Evolutionary conservation across 2,888 invertebrate genomes (phyloP), one percentile per base, ranked within the genome.

Genomic region (Toxonevra muliebris): DNA sequence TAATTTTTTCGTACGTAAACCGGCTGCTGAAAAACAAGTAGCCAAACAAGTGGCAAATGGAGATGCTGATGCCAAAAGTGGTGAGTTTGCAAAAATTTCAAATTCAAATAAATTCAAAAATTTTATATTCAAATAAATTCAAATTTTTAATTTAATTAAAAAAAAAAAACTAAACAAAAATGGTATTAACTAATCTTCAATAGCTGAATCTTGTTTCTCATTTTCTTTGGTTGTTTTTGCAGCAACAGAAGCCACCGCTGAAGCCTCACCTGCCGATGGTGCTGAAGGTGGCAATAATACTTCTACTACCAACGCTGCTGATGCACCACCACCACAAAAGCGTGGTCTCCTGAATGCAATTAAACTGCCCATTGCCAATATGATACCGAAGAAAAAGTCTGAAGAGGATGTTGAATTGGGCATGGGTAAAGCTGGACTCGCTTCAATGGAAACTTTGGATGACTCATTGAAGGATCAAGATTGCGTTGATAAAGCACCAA

Each of bases 371-470:
- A 85, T 90, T 71, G 89, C 88, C 40, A 89, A 88, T 76, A 86
- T 89, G 77, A 88, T 89, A 75, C 88, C 90, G 77, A 88, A 87
- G 76, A 86, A 86, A 77, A 85, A 84, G 74, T 82, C 85, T 65
- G 83, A 86, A 76, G 87, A 85, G 54, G 89, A 89, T 79, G 81
- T 87, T 42, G 87, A 89, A 67, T 84, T 87, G 59, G 88, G 87
- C 66, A 79, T 87, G 64, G 88, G 88, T 69, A 90, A 90, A 74
- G 92, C 92, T 8, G 90, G 92, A 19, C 86, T 94, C 61, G 93
- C 94, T 1, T 93, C 93, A 8, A 91, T 92, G 88, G 94, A 94
- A 83, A 93, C 93, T 0, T 86, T 93, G 55, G 93, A 93, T 79
- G 93, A 93, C 76, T 90, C 90, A 74, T 84, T 87, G 17, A 87